Conservation (phyloP, 2,888 invertebrate genomes). For the Pristionchus entomophagus region DNA sequence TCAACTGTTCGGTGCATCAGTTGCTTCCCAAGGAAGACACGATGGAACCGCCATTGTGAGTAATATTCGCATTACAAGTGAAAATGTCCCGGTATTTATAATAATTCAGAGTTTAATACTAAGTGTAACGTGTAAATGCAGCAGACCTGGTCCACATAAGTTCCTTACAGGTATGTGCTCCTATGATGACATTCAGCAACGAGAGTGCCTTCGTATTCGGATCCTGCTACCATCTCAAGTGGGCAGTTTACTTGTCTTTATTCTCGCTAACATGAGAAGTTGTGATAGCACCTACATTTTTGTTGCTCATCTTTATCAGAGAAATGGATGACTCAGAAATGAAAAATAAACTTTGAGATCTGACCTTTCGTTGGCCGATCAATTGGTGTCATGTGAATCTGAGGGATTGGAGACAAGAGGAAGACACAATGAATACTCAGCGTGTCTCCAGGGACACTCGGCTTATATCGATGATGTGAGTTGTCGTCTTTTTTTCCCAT, state of each 20-base stretch:
- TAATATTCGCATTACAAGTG: too few species aligned
- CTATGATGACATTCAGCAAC: conserved; percentile 67
- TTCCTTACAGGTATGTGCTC: conserved; percentile 71
- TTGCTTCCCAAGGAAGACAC: conserved; percentile 65
- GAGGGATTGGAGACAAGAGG: conserved; percentile 63
- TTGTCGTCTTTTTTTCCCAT: not conserved
- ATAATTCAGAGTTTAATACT: not conserved
- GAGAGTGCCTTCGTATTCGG: conserved; percentile 71
- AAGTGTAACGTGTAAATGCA: too few species aligned
- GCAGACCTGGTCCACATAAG: not conserved
- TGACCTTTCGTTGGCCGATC: conserved; percentile 8
- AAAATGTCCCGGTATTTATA: not conserved
- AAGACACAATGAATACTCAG: conserved; percentile 74
- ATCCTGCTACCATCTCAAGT: conserved; percentile 71
- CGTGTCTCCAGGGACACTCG: conserved; percentile 75
- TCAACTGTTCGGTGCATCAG: conserved; percentile 70
- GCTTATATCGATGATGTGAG: conserved; percentile 67
- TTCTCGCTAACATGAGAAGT: not conserved
- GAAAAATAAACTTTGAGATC: conserved; percentile 11
- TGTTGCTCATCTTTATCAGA: too few species aligned
- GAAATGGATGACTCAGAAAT: too few species aligned
- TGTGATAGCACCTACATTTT: not conserved
- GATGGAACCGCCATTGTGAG: conserved; percentile 69
- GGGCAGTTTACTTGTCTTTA: conserved; percentile 52
- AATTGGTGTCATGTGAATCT: conserved; percentile 56